Conservation (phyloP, 1,140 invertebrate genomes). For the Lordiphosa stackelbergi region DNA sequence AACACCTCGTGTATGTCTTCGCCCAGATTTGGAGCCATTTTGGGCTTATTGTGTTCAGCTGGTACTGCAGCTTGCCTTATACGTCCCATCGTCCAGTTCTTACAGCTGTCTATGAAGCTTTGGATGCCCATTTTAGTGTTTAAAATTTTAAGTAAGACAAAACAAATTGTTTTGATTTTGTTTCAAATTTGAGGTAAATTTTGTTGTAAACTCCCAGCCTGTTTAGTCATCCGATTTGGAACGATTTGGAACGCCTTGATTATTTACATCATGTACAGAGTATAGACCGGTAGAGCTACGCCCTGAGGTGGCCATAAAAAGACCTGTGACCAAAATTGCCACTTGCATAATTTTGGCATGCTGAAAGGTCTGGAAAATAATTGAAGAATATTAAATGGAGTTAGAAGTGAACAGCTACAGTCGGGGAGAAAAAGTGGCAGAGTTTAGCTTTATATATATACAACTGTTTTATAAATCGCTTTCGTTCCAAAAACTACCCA, state of each 20-base stretch:
- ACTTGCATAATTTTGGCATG: slow-evolving; percentile 58
- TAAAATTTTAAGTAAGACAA: neutral
- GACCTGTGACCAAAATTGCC: slow-evolving; percentile 38
- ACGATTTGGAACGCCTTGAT: neutral
- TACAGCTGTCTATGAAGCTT: slow-evolving; percentile 9
- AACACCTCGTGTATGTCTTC: slow-evolving; percentile 49
- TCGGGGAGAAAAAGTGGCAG: no score
- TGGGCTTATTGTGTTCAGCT: neutral
- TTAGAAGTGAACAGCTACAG: no score
- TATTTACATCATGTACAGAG: slow-evolving; percentile 19
- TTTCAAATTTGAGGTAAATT: neutral
- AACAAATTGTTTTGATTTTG: neutral
- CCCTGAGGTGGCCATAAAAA: slow-evolving; percentile 23
- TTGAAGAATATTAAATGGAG: neutral
- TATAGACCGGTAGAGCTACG: neutral
- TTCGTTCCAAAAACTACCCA: no score
- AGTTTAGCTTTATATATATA: no score
- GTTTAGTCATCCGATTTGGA: neutral
- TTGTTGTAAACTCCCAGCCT: neutral
- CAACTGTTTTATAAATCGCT: no score
- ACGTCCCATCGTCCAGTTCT: slow-evolving; percentile 20
- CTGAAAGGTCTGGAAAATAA: slow-evolving; percentile 50
- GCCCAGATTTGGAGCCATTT: slow-evolving; percentile 38
- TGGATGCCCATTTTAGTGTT: slow-evolving; percentile 26
- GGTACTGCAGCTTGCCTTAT: slow-evolving; percentile 1